phyloP scores from a whole-genome alignment of 2,888 invertebrate genomes.

The Zele albiditarsus region DNA sequence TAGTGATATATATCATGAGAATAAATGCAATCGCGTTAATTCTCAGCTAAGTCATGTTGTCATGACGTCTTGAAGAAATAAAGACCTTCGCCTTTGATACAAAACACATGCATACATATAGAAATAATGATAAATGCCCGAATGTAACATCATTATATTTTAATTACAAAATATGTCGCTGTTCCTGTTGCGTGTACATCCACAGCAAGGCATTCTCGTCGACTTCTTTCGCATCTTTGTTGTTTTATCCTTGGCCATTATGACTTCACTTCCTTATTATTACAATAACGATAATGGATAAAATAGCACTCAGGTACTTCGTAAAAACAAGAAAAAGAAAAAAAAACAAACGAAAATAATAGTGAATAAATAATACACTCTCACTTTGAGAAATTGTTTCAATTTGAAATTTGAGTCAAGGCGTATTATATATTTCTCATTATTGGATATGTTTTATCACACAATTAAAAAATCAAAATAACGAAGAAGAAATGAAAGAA shows the following conservation, averaged over 20 bases:
- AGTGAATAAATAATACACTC: not conserved
- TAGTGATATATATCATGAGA: not conserved
- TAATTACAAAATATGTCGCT: constrained; percentile 70
- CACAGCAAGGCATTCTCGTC: constrained; percentile 67
- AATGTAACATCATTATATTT: constrained; percentile 34
- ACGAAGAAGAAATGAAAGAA: not conserved
- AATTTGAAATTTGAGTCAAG: not conserved
- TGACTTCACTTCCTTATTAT: constrained; percentile 40
- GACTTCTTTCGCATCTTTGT: constrained; percentile 59
- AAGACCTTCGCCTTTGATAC: constrained; percentile 11
- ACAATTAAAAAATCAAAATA: not conserved
- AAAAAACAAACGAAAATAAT: too few relatives aligned
- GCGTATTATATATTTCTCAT: not conserved
- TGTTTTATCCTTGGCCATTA: constrained; percentile 54
- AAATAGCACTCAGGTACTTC: constrained; percentile 15
- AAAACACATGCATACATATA: not conserved
- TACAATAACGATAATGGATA: constrained; percentile 27
- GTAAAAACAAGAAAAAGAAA: too few relatives aligned
- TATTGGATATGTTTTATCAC: not conserved
- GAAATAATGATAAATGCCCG: not conserved
- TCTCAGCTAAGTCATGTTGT: constrained; percentile 4
- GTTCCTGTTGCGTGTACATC: constrained; percentile 71
- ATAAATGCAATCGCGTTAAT: constrained; percentile 2
- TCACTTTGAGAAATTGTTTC: not conserved
- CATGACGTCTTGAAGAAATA: not conserved